Evolutionary conservation across 1,140 invertebrate genomes (phyloP).

Genomic region (Dendrolimus kikuchii): DNA sequence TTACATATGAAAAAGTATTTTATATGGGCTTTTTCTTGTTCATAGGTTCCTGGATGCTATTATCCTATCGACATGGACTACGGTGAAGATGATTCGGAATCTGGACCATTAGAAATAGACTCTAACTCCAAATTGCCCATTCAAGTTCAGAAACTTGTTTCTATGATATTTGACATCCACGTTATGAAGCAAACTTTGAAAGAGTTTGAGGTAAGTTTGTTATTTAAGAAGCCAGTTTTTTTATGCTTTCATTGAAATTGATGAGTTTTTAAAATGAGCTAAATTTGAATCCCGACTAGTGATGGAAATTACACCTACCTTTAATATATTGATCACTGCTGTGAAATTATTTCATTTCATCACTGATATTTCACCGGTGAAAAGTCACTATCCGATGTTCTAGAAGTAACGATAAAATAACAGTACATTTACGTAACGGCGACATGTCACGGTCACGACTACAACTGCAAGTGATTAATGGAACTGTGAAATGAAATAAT

Average conservation of each 20-base stretch:
- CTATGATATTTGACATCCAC: constrained; percentile 92
- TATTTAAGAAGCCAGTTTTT: neutral
- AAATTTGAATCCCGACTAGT: too few species aligned
- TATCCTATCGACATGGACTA: constrained; percentile 95
- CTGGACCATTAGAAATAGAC: constrained; percentile 48
- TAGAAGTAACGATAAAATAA: too few species aligned
- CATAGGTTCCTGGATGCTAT: constrained; percentile 80
- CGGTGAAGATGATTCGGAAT: constrained; percentile 69
- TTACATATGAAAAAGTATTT: neutral
- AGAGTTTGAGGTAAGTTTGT: constrained; percentile 87
- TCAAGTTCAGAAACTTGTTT: constrained; percentile 88
- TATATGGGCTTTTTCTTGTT: constrained; percentile 2
- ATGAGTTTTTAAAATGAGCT: too few species aligned
- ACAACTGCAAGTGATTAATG: too few species aligned
- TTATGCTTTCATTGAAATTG: neutral
- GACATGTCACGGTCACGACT: too few species aligned
- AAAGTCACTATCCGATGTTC: too few species aligned
- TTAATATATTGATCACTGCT: too few species aligned
- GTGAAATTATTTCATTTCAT: too few species aligned
- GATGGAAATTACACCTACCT: too few species aligned
- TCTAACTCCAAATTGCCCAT: constrained; percentile 79
- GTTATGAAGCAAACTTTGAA: constrained; percentile 93
- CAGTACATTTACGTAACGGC: too few species aligned
- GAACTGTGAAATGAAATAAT: too few species aligned
- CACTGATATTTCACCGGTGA: too few species aligned